Percentiles rank a stretch among this genome's conserved stretches.
Evolutionary conservation across 2,113 vertebrate species (phyloP).

Genomic region (Tichodroma muraria): DNA sequence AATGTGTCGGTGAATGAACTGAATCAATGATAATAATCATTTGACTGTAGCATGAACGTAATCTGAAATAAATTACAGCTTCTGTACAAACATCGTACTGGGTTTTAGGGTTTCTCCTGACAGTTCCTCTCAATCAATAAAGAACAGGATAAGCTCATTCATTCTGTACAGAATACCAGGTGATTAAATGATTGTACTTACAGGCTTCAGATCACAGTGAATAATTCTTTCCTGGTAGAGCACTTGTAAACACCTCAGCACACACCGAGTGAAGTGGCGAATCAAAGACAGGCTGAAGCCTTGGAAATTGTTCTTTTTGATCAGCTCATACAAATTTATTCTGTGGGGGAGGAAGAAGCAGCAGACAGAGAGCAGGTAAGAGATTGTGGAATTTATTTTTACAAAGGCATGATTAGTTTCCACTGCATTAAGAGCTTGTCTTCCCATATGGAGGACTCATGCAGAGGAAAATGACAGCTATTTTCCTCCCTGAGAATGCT

Average conservation of each 20-base stretch:
- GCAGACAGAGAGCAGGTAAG: neutral
- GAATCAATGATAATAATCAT: neutral
- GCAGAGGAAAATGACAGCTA: neutral
- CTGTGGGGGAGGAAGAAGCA: constrained; percentile 57
- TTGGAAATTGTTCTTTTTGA: constrained; percentile 93
- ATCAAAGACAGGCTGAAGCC: constrained; percentile 86
- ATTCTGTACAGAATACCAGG: neutral
- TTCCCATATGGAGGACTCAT: neutral
- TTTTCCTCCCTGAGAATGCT: neutral
- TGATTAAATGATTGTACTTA: constrained; percentile 54
- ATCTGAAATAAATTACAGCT: neutral
- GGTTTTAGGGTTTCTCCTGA: neutral
- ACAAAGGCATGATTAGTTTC: neutral
- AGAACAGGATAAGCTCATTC: neutral
- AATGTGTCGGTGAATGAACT: neutral
- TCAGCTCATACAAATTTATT: constrained; percentile 89
- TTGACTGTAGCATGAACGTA: neutral
- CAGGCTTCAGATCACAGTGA: constrained; percentile 94
- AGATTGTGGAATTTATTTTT: neutral
- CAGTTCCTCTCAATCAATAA: neutral
- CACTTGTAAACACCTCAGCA: constrained; percentile 90
- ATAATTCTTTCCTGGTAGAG: constrained; percentile 90
- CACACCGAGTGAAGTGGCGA: constrained; percentile 82
- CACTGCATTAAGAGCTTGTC: neutral
- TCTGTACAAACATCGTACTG: neutral